phyloP scores from a whole-genome alignment of 2,888 invertebrate genomes.

The Aleiodes alternator region DNA sequence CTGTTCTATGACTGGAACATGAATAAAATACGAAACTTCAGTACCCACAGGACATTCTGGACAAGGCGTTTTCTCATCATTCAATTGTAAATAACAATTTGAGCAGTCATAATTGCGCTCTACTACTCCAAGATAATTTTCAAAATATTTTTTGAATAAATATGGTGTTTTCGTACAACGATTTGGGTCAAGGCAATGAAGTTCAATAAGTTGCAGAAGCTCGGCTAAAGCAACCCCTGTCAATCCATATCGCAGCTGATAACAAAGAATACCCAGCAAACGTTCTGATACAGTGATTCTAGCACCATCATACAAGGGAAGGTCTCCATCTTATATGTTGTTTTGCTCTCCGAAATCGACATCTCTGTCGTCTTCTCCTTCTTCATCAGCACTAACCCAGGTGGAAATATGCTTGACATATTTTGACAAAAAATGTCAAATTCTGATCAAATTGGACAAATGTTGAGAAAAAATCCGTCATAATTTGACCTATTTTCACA shows the following conservation, averaged over 20 bases:
- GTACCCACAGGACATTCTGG: slow-evolving; percentile 26
- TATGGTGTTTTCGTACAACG: slow-evolving; percentile 46
- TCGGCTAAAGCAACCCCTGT: not conserved
- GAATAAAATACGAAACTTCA: slow-evolving; percentile 47
- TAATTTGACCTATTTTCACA: too few relatives aligned
- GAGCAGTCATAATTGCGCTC: slow-evolving; percentile 47
- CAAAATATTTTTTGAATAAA: slow-evolving; percentile 44
- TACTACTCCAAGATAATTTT: slow-evolving; percentile 31
- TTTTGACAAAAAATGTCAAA: too few relatives aligned
- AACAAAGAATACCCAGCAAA: slow-evolving; percentile 14
- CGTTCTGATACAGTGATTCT: slow-evolving; percentile 36
- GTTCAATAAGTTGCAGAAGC: slow-evolving; percentile 26
- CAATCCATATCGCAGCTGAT: slow-evolving; percentile 18
- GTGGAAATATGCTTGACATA: too few relatives aligned
- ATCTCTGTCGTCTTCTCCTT: not conserved
- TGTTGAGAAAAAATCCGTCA: too few relatives aligned
- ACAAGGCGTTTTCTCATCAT: slow-evolving; percentile 26
- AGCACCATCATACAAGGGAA: slow-evolving; percentile 35
- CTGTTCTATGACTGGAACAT: slow-evolving; percentile 49
- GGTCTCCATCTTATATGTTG: not conserved
- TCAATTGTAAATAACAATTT: slow-evolving; percentile 35
- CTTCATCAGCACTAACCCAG: too few relatives aligned
- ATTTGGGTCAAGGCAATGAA: slow-evolving; percentile 47
- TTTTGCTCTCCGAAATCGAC: not conserved
- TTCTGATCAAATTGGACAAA: too few relatives aligned